These are phyloP conservation scores for Drosophila suboccidentalis DNA, from an alignment of 2,888 invertebrate species.

Conservation along the genomic window DNA sequence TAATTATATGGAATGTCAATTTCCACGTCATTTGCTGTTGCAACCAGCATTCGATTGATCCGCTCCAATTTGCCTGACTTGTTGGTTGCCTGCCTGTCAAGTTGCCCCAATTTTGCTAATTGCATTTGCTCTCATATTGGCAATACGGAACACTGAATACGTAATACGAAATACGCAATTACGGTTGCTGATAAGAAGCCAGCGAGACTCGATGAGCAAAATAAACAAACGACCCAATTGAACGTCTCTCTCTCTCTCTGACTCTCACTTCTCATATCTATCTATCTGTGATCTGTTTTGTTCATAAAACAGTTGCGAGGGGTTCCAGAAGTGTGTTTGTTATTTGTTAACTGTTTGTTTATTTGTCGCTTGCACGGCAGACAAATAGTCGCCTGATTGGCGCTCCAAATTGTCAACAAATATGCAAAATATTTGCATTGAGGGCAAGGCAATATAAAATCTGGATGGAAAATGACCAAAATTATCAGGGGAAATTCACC, in stretches of 20 bases:
- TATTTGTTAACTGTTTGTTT: slow-evolving; percentile 32
- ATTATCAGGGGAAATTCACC: slow-evolving; percentile 4
- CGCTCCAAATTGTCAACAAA: slow-evolving; percentile 43
- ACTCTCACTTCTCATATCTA: not conserved
- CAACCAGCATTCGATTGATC: slow-evolving; percentile 25
- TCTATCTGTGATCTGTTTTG: slow-evolving; percentile 1
- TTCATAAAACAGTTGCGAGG: not conserved
- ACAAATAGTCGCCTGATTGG: slow-evolving; percentile 58
- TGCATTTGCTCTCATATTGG: slow-evolving; percentile 38
- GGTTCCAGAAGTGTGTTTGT: slow-evolving; percentile 19
- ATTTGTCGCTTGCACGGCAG: slow-evolving; percentile 37
- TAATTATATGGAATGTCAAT: slow-evolving; percentile 15
- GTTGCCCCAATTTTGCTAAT: slow-evolving; percentile 54
- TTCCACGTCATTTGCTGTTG: slow-evolving; percentile 3
- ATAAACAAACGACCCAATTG: slow-evolving; percentile 23
- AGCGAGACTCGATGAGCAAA: not conserved
- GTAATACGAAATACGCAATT: slow-evolving; percentile 3
- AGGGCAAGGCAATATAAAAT: slow-evolving; percentile 8
- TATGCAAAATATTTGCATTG: slow-evolving; percentile 47
- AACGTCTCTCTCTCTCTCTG: slow-evolving; percentile 1
- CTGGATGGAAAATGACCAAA: not conserved
- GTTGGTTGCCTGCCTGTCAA: slow-evolving; percentile 3
- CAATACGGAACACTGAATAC: slow-evolving; percentile 7
- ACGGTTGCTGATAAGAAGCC: slow-evolving; percentile 44
- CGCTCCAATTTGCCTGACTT: slow-evolving; percentile 53